Percentiles rank a stretch among this genome's conserved stretches.
Evolutionary conservation across 2,888 invertebrate species (phyloP).

Genomic region (Hydroisotoma schaefferi): DNA sequence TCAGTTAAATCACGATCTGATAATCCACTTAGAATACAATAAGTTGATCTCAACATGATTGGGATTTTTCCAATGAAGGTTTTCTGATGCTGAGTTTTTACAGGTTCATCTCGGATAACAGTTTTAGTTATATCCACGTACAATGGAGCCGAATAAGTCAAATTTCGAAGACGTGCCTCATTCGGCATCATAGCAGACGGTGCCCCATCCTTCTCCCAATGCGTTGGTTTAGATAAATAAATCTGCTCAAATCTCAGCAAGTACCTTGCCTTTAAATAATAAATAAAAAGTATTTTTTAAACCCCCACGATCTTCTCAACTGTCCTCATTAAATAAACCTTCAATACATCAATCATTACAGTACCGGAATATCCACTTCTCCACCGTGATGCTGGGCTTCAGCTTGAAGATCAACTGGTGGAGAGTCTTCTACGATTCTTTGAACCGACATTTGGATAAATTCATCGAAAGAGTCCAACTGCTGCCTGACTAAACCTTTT

Average conservation of each 20-base stretch:
- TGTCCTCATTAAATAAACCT: too few species aligned
- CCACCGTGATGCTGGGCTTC: slow-evolving; percentile 96
- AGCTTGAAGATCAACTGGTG: slow-evolving; percentile 91
- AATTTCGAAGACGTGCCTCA: slow-evolving; percentile 92
- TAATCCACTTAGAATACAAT: slow-evolving; percentile 88
- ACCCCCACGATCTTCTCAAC: too few species aligned
- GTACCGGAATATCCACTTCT: slow-evolving; percentile 79
- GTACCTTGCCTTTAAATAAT: slow-evolving; percentile 67
- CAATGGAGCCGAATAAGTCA: slow-evolving; percentile 96
- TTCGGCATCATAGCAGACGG: slow-evolving; percentile 99
- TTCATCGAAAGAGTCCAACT: slow-evolving; percentile 98
- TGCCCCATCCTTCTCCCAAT: slow-evolving; percentile 99
- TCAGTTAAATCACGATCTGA: slow-evolving; percentile 99
- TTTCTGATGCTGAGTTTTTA: slow-evolving; percentile 69
- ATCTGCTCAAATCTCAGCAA: slow-evolving; percentile 97
- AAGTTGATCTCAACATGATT: slow-evolving; percentile 97
- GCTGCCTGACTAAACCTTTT: slow-evolving; percentile 97
- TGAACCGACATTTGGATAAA: slow-evolving; percentile 99
- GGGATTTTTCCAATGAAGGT: slow-evolving; percentile 86
- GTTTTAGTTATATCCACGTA: slow-evolving; percentile 99
- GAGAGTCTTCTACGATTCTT: slow-evolving; percentile 98
- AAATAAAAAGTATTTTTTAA: slow-evolving; percentile 3
- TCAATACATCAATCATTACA: slow-evolving; percentile 41
- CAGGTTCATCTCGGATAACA: slow-evolving; percentile 83
- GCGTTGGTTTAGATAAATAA: slow-evolving; percentile 97